Evolutionary conservation across 2,888 invertebrate genomes (phyloP).

Genomic region (Orthosia gracilis): DNA sequence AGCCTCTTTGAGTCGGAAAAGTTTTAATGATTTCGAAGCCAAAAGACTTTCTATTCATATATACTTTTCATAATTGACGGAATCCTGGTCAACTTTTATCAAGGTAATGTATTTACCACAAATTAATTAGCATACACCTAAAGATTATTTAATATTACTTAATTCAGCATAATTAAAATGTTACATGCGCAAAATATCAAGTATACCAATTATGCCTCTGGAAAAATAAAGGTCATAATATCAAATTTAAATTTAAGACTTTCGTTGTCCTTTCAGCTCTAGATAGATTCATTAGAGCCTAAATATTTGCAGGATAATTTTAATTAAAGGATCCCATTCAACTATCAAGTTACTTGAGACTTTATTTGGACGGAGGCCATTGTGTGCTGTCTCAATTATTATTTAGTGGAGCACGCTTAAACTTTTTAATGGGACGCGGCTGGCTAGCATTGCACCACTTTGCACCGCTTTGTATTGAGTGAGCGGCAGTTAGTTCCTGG

Average conservation of each 20-base stretch:
- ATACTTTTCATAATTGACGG: conserved; percentile 58
- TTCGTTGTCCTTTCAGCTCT: conserved; percentile 25
- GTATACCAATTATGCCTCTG: conserved; percentile 6
- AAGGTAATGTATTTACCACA: conserved; percentile 38
- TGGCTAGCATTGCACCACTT: conserved; percentile 51
- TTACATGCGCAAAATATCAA: conserved; percentile 27
- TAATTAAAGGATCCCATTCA: conserved; percentile 47
- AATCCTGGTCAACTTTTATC: conserved; percentile 51
- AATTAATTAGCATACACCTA: conserved; percentile 37
- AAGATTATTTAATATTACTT: conserved; percentile 23
- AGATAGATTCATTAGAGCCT: conserved; percentile 43
- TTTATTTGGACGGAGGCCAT: conserved; percentile 32
- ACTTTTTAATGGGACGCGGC: conserved; percentile 39
- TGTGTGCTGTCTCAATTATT: conserved; percentile 44
- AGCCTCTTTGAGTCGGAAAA: conserved; percentile 72
- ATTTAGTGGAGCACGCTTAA: conserved; percentile 27
- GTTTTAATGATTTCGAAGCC: conserved; percentile 78
- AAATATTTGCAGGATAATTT: conserved; percentile 51
- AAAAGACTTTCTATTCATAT: conserved; percentile 59
- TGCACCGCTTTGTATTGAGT: conserved; percentile 47
- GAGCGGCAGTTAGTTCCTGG: conserved; percentile 51
- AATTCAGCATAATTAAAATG: conserved; percentile 28
- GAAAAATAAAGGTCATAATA: conserved; percentile 28
- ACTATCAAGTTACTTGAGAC: conserved; percentile 48
- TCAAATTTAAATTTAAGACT: conserved; percentile 43